These are phyloP conservation scores for Abramis brama DNA, from an alignment of 2,113 vertebrate species.

Conservation along the genomic window DNA sequence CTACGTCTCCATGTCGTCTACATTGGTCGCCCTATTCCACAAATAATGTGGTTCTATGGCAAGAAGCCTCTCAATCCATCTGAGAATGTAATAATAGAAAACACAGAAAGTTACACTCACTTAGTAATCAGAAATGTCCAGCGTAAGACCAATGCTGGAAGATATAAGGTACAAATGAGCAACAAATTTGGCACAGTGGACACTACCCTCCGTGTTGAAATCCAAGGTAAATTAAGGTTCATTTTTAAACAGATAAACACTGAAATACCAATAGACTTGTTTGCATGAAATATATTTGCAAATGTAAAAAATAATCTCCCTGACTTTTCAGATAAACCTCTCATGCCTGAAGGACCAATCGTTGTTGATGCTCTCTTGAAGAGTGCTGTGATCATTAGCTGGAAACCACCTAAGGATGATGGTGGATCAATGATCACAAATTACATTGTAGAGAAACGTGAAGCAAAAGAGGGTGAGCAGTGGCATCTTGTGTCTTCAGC, in stretches of 20 bases:
- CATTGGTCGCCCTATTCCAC: constrained; percentile 95
- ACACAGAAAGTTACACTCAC: constrained; percentile 95
- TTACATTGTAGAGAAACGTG: constrained; percentile 94
- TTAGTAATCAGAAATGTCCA: constrained; percentile 95
- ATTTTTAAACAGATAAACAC: background rate
- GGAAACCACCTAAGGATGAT: constrained; percentile 92
- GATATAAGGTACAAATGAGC: constrained; percentile 96
- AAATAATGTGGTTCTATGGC: constrained; percentile 96
- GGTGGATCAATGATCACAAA: constrained; percentile 95
- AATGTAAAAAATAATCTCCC: constrained; percentile 17
- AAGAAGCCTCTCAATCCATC: constrained; percentile 92
- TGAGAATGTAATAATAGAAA: constrained; percentile 91
- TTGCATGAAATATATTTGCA: background rate
- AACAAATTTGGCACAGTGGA: constrained; percentile 91
- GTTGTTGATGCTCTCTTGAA: constrained; percentile 92
- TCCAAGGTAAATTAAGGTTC: constrained; percentile 86
- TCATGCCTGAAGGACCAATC: constrained; percentile 88
- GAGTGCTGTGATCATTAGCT: constrained; percentile 94
- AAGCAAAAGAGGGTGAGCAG: constrained; percentile 94
- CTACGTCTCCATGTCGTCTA: constrained; percentile 94
- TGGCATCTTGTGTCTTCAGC: constrained; percentile 95
- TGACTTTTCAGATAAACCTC: constrained; percentile 88
- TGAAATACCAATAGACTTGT: background rate
- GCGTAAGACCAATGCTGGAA: constrained; percentile 90
- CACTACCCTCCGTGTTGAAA: constrained; percentile 89